Evolutionary conservation across 2,888 invertebrate species (phyloP), one percentile per base, ranked within the genome.

Genomic region (Rotaria magnacalcarata): DNA sequence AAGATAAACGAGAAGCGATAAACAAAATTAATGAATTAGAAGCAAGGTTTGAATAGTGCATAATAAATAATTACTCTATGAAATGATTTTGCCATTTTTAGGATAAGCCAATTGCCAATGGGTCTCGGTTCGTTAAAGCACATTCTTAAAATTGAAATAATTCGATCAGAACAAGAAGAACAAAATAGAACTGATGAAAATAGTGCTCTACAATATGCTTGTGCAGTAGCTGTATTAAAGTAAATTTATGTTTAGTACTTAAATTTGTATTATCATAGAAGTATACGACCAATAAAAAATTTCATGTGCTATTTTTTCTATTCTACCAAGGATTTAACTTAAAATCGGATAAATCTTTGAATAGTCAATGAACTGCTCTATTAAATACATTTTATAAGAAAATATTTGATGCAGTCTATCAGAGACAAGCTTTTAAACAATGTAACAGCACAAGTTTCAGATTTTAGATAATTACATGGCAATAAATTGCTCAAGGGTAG

Each of bases 211-310:
- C 80, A 80, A 47, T 80, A 80, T n/a, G 80, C 80, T n/a, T 80
- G 80, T 47, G 43, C 80, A 47, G 80, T 80, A 5, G 80, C 80
- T 80, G 80, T 80, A n/a, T n/a, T 80, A 43, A 80, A 80, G 80
- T 80, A 80, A 24, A 11, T 80, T 24, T 24, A n/a, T 56, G 19
- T 56, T 21, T 16, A 52, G 5, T 56, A 19, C 6, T 21, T 24
- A 56, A 21, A 56, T 5, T 47, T 34, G 34, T 34, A 34, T 34
- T 34, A 34, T 34, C 50, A 50, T 50, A 8, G 50, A 50, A 50
- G 8, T 50, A 11, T 11, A 8, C 50, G 14, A 50, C 1, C 8
- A 50, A 50, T 50, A 50, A 50, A 50, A 50, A 50, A 3, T 50
- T 50, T 14, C 14, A 34, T 34, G 34, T 34, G 34, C 34, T 34